phyloP scores from a whole-genome alignment of 2,888 invertebrate species.

The Diploptera punctata region DNA sequence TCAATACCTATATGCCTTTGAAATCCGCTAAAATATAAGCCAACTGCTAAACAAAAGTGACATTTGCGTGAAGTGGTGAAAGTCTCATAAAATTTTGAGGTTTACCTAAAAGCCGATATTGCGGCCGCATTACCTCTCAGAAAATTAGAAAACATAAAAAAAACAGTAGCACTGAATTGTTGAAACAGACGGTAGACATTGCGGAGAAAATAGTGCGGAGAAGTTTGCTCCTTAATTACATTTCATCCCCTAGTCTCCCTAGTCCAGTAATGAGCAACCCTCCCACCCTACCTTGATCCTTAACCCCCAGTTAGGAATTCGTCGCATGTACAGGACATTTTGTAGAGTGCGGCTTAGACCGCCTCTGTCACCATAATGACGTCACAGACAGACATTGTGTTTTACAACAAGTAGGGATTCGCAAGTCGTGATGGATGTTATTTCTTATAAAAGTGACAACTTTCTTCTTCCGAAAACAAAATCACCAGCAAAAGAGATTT shows the following conservation, averaged over 20 bases:
- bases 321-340: neutral
- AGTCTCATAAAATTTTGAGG: no score
- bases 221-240: slow-evolving; percentile 2
- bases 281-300: neutral
- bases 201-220: neutral
- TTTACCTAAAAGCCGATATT: no score
- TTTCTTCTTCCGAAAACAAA: neutral
- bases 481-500: neutral
- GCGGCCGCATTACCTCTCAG: no score
- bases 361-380: slow-evolving; percentile 1
- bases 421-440: neutral
- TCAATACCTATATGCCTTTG: no score
- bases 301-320: slow-evolving; percentile 1
- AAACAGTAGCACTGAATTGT: no score
- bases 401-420: neutral
- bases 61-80: no score
- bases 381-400: slow-evolving; percentile 11
- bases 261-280: slow-evolving; percentile 14
- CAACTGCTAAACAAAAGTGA: no score
- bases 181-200: neutral
- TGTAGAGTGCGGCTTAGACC: slow-evolving; percentile 4
- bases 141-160: no score
- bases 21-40: no score
- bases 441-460: neutral
- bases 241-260: slow-evolving; percentile 12